phyloP scores from a whole-genome alignment of 2,888 invertebrate genomes.

The Lucinisca nassula region DNA sequence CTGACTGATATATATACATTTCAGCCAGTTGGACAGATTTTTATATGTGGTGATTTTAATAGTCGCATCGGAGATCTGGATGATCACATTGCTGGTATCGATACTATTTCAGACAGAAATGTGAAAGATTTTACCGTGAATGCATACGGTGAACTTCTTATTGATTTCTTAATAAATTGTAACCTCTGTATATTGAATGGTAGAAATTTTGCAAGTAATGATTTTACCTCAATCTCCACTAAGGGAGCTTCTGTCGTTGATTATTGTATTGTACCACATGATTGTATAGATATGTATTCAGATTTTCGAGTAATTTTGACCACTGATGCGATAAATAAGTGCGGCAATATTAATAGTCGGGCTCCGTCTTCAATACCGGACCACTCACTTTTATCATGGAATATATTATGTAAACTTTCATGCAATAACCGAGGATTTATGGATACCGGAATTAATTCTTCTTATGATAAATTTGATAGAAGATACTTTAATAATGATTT shows the following conservation, averaged over 20 bases:
- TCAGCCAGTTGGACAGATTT: neutral
- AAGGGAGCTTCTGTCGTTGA: neutral
- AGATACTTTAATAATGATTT: no score
- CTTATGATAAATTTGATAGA: no score
- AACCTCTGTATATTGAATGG: constrained; percentile 1
- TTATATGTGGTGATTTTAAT: constrained; percentile 25
- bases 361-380: neutral
- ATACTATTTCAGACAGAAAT: constrained; percentile 4
- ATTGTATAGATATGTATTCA: neutral
- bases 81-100: constrained; percentile 33
- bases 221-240: neutral
- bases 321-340: neutral
- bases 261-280: neutral
- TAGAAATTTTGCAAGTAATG: neutral
- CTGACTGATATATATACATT: constrained; percentile 11
- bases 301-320: neutral
- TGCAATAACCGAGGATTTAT: no score
- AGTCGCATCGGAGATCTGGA: constrained; percentile 4
- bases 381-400: neutral
- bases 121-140: constrained; percentile 27
- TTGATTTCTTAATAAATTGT: constrained; percentile 15
- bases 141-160: neutral
- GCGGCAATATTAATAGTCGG: neutral
- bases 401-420: no score
- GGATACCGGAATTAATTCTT: no score